phyloP scores from a whole-genome alignment of 2,888 invertebrate species.

The Orchesella flavescens region DNA sequence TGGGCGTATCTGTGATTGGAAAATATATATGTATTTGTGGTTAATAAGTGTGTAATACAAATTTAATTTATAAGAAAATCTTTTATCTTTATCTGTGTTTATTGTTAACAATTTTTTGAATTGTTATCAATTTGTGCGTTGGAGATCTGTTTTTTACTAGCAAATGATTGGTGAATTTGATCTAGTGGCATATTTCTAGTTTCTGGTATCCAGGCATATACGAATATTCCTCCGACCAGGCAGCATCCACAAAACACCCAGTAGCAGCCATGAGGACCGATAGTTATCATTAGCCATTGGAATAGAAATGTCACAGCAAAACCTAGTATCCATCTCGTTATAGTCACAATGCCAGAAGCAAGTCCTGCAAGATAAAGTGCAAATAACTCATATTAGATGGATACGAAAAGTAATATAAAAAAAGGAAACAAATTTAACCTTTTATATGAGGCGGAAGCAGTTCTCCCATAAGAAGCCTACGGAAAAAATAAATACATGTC shows the following conservation, averaged over 20 bases:
- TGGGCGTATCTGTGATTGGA: too few relatives aligned
- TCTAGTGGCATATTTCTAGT: conserved; percentile 63
- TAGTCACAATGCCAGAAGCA: conserved; percentile 67
- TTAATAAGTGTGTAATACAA: too few relatives aligned
- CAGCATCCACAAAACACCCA: conserved; percentile 68
- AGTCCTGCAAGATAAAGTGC: conserved; percentile 48
- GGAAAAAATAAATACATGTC: neutral
- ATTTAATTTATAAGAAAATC: too few relatives aligned
- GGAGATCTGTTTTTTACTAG: too few relatives aligned
- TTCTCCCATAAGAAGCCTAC: conserved; percentile 67
- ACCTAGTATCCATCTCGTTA: conserved; percentile 69
- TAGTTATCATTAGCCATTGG: conserved; percentile 58
- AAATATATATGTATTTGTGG: too few relatives aligned
- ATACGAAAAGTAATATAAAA: neutral
- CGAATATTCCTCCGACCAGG: conserved; percentile 63
- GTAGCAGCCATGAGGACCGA: conserved; percentile 64
- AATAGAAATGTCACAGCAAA: conserved; percentile 68
- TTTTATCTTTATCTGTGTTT: too few relatives aligned
- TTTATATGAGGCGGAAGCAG: conserved; percentile 67
- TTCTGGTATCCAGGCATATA: conserved; percentile 64
- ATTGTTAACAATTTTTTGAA: too few relatives aligned
- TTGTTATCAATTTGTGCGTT: too few relatives aligned
- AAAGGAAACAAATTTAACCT: conserved; percentile 19
- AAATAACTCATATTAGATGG: too few relatives aligned
- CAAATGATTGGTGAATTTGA: conserved; percentile 60